Evolutionary conservation across 2,113 vertebrate species (phyloP).

Genomic region (Indicator maculatus): DNA sequence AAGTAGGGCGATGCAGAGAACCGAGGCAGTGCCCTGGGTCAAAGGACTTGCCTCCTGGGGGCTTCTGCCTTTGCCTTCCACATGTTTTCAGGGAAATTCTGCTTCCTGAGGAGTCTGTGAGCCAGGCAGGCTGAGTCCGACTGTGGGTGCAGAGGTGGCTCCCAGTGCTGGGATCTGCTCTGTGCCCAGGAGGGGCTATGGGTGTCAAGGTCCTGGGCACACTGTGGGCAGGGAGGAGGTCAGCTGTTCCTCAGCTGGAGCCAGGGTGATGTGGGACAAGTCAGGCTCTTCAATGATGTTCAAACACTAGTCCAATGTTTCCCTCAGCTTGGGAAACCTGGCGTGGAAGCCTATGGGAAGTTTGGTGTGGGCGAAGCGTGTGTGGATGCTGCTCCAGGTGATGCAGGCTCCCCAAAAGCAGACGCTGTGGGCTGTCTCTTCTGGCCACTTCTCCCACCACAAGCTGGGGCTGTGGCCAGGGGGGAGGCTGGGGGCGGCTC

Average conservation of each 20-base stretch:
- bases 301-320: not conserved
- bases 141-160: not conserved
- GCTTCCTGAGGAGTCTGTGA: not conserved
- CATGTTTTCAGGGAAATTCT: not conserved
- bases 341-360: not conserved
- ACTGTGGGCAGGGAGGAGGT: not conserved
- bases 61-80: not conserved
- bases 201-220: too few species aligned
- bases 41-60: not conserved
- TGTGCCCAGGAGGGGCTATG: too few species aligned
- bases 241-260: too few species aligned
- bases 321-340: not conserved
- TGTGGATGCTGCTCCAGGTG: not conserved
- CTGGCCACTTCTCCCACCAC: rapidly evolving
- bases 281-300: rapidly evolving
- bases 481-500: rapidly evolving
- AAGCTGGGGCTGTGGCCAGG: not conserved
- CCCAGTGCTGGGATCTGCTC: not conserved
- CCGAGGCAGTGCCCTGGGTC: not conserved
- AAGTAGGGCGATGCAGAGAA: not conserved
- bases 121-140: not conserved
- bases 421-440: not conserved
- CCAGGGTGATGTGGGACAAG: not conserved
- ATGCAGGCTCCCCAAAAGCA: not conserved
- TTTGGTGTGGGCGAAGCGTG: not conserved